Evolutionary conservation across 2,113 vertebrate genomes (phyloP), one percentile per base, ranked within the genome.

Genomic region (Hippoglossus stenolepis): DNA sequence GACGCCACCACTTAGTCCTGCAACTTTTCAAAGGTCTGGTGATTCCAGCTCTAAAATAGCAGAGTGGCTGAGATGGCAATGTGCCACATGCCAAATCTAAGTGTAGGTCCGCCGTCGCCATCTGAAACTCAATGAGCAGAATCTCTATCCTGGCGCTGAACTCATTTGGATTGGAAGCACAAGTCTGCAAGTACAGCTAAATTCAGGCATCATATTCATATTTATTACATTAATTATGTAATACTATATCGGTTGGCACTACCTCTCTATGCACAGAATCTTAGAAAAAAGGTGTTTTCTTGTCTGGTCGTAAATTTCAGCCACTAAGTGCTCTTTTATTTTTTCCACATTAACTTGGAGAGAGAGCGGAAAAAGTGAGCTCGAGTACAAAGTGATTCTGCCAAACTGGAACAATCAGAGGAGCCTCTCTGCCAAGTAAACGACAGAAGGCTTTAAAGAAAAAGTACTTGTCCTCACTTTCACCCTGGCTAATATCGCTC

Each of bases 401-500:
- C 90, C 85, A 91, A 90, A 85, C 87, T 89, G 88, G 72, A 91
- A 90, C 86, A 92, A 92, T 91, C 88, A 77, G 65, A 79, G 69
- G 23, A 87, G 80, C 73, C 35, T 53, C 64, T 74, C 75, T 93
- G 91, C 92, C 90, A 91, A 91, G 58, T 73, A 84, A 88, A 85
- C 82, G 90, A 92, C 90, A 92, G 87, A 89, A 87, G 87, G 80
- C 70, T 79, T 65, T 76, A 87, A 87, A 88, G 86, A 92, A 88
- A 74, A 91, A 90, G 80, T 38, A 81, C 87, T 89, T 90, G 91
- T 92, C 92, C 92, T 90, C 89, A 59, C 84, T 83, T 89, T 92
- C 91, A 91, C 92, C 91, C 91, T 77, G 62, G 79, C 83, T 90
- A 90, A 87, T 87, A 90, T 91, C 88, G 66, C 74, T 72, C 26